Evolutionary conservation across 1,140 invertebrate genomes (phyloP).

Genomic region (Aphis gossypii): DNA sequence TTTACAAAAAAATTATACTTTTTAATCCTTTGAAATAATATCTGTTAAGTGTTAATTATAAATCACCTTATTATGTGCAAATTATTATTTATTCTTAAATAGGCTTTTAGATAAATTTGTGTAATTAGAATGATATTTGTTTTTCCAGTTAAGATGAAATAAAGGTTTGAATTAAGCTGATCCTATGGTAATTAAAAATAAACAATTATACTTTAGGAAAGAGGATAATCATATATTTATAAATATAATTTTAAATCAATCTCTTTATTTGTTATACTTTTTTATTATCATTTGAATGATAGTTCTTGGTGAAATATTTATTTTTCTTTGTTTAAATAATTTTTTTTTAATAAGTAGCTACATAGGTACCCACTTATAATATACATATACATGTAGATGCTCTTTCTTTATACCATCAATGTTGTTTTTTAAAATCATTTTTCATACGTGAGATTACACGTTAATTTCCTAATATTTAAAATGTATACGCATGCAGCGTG

Average conservation of each 20-base stretch:
- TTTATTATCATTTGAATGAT: background rate
- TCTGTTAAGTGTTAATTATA: no score
- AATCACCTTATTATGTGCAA: background rate
- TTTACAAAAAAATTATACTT: no score
- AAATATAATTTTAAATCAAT: background rate
- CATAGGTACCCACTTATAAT: no score
- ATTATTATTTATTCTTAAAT: background rate
- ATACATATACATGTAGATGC: background rate
- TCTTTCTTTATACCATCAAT: background rate
- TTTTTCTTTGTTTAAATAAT: background rate
- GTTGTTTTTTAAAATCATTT: background rate
- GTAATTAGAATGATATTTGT: background rate
- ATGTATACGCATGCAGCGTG: background rate
- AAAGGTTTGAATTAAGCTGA: background rate
- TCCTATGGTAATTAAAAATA: background rate
- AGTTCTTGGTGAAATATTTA: background rate
- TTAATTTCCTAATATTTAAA: background rate
- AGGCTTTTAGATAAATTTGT: background rate
- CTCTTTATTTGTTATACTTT: background rate
- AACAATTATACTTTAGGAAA: background rate
- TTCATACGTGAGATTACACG: background rate
- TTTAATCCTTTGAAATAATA: no score
- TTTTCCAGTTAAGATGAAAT: background rate
- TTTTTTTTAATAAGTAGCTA: background rate
- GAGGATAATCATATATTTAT: background rate